Evolutionary conservation across 2,888 invertebrate genomes (phyloP).

Genomic region (Drosophila siamana): DNA sequence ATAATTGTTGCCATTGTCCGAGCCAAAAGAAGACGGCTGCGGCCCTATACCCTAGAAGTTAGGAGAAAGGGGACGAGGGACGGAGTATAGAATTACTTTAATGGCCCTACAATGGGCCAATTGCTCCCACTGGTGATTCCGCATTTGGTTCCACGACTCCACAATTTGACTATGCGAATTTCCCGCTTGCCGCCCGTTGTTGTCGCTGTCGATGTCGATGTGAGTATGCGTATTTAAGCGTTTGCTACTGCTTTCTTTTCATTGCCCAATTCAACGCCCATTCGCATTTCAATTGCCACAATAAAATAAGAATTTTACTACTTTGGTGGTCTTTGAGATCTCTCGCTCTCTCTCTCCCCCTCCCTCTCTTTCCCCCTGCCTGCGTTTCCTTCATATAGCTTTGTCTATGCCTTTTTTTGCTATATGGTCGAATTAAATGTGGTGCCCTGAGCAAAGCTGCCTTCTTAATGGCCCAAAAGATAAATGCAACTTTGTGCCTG

Average conservation of each 20-base stretch:
- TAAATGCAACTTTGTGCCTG: constrained; percentile 49
- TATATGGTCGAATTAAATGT: constrained; percentile 64
- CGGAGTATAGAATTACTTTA: constrained; percentile 27
- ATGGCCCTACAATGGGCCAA: constrained; percentile 61
- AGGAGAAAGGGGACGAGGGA: constrained; percentile 8
- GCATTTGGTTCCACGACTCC: constrained; percentile 13
- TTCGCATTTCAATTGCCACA: constrained; percentile 78
- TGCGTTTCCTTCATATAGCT: constrained; percentile 41
- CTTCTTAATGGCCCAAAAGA: constrained; percentile 39
- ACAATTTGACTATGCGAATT: constrained; percentile 33
- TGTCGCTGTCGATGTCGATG: constrained; percentile 13
- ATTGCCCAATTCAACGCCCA: constrained; percentile 78
- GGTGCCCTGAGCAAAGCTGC: constrained; percentile 29
- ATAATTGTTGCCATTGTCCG: constrained; percentile 67
- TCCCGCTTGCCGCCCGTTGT: too few relatives aligned
- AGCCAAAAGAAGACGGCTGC: constrained; percentile 36
- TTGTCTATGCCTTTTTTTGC: constrained; percentile 4
- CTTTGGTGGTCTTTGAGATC: constrained; percentile 58
- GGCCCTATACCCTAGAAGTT: constrained; percentile 6
- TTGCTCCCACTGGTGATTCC: constrained; percentile 36
- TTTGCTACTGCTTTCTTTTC: constrained; percentile 52
- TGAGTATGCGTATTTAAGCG: constrained; percentile 57
- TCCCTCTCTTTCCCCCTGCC: too few relatives aligned
- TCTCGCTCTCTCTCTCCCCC: not conserved
- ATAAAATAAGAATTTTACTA: constrained; percentile 75